Evolutionary conservation across 2,888 invertebrate species (phyloP), one percentile per base, ranked within the genome.

Genomic region (Sphecodes monilicornis): DNA sequence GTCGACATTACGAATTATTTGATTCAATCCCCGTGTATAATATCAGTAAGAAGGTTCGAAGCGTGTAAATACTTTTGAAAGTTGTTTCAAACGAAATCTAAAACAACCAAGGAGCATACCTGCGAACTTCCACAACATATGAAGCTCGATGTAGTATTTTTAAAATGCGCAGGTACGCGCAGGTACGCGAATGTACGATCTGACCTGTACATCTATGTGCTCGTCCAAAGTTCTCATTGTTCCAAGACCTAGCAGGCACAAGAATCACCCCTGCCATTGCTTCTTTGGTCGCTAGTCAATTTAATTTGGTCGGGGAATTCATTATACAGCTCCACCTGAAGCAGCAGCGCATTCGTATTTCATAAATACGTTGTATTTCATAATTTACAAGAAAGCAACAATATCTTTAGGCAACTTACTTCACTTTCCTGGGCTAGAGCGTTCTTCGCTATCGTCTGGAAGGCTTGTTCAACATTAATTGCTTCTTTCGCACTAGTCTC

Each of bases 401-500:
- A 22, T 57, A 43, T 41, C 29, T 70, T 50, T 69, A 13, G 8
- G 13, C 16, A 6, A 87, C 88, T 88, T 88, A 97, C 97, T 95
- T 98, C 98, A 89, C 97, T 97, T 94, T 98, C 98, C 95, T 98
- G 98, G 74, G 98, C 98, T 92, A 99, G 96, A 73, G 99, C 99
- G 95, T 99, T 99, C 94, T 99, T 98, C 81, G 99, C 99, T 95
- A 99, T 99, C 87, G 99, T 99, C 95, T 99, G 98, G 96, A 99
- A 99, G 91, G 99, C 99, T 95, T 99, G 97, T 95, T 99, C 99
- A 80, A 99, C 99, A 95, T 99, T 99, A 91, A 99, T 97, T 84
- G 99, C 99, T 95, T 99, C 99, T 96, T 99, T 99, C 92, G 99
- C 99, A 95, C 99, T 99, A 76, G 99, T 99, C 96, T 99, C 99